Evolutionary conservation across 2,797 vertebrate genomes (phyloP).

Genomic region (Mycteria americana): DNA sequence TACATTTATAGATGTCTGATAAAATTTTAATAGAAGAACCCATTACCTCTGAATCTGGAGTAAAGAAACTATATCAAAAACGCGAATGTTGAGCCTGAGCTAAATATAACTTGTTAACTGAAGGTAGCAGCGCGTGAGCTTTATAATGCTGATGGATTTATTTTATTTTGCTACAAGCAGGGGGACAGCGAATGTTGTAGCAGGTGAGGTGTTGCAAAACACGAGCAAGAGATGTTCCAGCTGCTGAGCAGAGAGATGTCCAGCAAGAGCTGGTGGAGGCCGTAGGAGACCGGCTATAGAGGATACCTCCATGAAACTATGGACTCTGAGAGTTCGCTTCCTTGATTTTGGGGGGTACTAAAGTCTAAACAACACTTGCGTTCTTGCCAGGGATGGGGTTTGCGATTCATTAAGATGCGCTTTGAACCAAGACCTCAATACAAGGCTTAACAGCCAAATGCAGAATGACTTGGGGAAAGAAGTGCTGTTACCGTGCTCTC

Average conservation of each 20-base stretch:
- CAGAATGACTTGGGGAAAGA: neutral
- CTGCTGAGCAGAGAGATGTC: neutral
- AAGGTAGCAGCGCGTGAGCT: neutral
- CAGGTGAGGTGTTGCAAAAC: neutral
- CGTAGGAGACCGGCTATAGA: rapidly evolving
- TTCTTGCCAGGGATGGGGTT: neutral
- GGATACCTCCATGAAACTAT: rapidly evolving
- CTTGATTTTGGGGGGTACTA: neutral
- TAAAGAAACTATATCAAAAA: constrained; percentile 58
- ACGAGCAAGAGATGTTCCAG: neutral
- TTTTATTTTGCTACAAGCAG: neutral
- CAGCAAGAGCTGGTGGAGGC: neutral
- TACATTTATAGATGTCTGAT: constrained; percentile 73
- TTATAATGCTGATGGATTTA: neutral
- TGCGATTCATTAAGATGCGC: rapidly evolving
- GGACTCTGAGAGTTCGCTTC: neutral
- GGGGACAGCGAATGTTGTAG: neutral
- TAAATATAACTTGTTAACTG: constrained; percentile 54
- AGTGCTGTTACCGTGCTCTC: rapidly evolving
- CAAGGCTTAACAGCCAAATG: neutral
- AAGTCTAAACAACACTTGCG: neutral
- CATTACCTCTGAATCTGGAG: constrained; percentile 71
- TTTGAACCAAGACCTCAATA: neutral
- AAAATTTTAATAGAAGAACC: constrained; percentile 77
- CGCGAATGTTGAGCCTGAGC: constrained; percentile 45